Conservation (phyloP, 2,797 vertebrate species). For the Synaphobranchus kaupii region DNA sequence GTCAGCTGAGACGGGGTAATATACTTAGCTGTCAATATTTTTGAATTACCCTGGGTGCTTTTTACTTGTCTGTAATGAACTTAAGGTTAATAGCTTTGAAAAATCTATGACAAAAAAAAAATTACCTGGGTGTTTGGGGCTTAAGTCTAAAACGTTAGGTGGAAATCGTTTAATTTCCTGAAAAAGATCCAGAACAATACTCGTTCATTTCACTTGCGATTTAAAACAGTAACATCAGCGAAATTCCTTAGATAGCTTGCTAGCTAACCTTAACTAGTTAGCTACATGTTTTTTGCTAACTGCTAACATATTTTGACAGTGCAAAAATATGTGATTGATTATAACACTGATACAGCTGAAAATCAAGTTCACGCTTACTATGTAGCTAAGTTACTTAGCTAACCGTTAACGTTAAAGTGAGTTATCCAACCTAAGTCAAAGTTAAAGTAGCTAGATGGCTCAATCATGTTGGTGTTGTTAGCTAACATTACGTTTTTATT, state of each 20-base stretch:
- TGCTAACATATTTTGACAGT: background rate
- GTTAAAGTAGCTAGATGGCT: background rate
- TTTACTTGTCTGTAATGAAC: background rate
- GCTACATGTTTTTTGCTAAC: background rate
- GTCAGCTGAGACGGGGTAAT: constrained; percentile 57
- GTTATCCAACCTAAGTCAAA: background rate
- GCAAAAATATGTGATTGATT: background rate
- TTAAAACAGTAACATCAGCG: background rate
- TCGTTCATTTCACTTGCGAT: background rate
- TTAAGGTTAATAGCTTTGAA: background rate
- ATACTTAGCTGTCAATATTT: background rate
- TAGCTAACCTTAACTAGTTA: background rate
- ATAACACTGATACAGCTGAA: background rate
- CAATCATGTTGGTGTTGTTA: background rate
- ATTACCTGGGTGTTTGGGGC: background rate
- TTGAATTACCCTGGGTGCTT: background rate
- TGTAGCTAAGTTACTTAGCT: background rate
- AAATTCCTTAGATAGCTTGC: background rate
- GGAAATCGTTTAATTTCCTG: background rate
- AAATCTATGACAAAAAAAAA: background rate
- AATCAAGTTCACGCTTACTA: background rate
- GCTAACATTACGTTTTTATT: background rate
- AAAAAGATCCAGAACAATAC: background rate
- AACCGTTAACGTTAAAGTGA: background rate
- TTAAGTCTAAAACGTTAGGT: background rate